phyloP scores from a whole-genome alignment of 30 jellyfish, hydroid and myxozoan species.

The Hydractinia symbiolongicarpus region DNA sequence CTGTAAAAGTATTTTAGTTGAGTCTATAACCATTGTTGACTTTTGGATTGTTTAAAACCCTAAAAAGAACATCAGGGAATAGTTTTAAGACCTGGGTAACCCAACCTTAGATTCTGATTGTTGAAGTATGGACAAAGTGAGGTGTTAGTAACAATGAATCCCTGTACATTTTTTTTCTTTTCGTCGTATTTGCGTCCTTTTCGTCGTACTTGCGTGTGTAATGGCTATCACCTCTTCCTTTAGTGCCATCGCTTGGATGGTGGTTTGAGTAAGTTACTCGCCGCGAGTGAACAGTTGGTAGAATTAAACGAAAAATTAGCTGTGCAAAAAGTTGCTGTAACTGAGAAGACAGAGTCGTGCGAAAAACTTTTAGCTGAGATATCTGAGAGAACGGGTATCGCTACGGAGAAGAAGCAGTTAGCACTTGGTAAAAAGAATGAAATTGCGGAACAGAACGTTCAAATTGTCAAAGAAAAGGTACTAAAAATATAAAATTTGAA shows the following conservation, averaged over 20 bases:
- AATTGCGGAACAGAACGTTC: slow-evolving; percentile 79
- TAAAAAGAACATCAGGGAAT: too few relatives aligned
- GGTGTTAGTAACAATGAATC: too few relatives aligned
- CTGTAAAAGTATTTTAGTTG: too few relatives aligned
- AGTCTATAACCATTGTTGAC: too few relatives aligned
- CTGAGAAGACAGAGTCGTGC: slow-evolving; percentile 96
- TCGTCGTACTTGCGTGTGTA: too few relatives aligned
- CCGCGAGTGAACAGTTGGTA: slow-evolving; percentile 91
- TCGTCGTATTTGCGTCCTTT: too few relatives aligned
- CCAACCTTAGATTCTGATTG: too few relatives aligned
- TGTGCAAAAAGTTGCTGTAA: slow-evolving; percentile 87
- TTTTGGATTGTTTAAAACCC: too few relatives aligned
- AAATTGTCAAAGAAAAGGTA: slow-evolving; percentile 81
- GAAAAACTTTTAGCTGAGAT: slow-evolving; percentile 80
- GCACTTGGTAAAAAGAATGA: slow-evolving; percentile 85
- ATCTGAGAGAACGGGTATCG: slow-evolving; percentile 62
- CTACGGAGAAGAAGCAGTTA: slow-evolving; percentile 77
- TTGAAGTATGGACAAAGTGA: too few relatives aligned
- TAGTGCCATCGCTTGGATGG: slow-evolving; percentile 96
- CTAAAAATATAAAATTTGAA: not conserved
- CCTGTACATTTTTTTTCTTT: too few relatives aligned
- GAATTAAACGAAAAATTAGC: slow-evolving; percentile 87
- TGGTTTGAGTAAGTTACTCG: slow-evolving; percentile 74
- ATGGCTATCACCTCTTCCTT: not conserved
- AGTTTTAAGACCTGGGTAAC: too few relatives aligned